Evolutionary conservation across 92 coral and sea anemone species (phyloP).

Genomic region (Epizoanthus ramosus): DNA sequence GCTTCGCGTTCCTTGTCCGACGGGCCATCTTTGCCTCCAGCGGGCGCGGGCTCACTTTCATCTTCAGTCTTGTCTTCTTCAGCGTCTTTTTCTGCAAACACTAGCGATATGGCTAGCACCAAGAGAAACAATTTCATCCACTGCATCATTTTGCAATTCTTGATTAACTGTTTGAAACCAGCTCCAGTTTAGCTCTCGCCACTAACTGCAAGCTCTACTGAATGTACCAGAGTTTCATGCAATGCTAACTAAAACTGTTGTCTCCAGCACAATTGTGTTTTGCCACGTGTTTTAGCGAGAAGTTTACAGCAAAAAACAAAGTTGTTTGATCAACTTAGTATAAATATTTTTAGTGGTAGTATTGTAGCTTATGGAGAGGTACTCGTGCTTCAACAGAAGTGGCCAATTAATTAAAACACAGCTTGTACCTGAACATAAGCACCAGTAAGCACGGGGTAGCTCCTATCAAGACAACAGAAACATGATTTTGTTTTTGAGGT

Average conservation of each 20-base stretch:
- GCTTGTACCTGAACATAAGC: background rate
- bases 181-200: too few relatives aligned
- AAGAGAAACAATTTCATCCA: slow-evolving; percentile 9
- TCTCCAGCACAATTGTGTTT: background rate
- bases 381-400: background rate
- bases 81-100: slow-evolving; percentile 17
- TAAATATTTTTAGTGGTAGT: background rate
- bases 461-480: background rate
- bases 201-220: too few relatives aligned
- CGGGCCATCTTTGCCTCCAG: slow-evolving; percentile 20
- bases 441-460: slow-evolving; percentile 16
- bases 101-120: slow-evolving; percentile 17
- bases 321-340: slow-evolving; percentile 2
- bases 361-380: background rate
- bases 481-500: too few relatives aligned
- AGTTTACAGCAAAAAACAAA: slow-evolving; percentile 12
- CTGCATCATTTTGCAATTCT: slow-evolving; percentile 7
- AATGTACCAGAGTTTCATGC: too few relatives aligned
- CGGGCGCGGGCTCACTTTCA: slow-evolving; percentile 1
- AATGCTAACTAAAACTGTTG: slow-evolving; percentile 5
- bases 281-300: slow-evolving; percentile 30
- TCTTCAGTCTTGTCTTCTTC: slow-evolving; percentile 28
- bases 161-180: too few relatives aligned
- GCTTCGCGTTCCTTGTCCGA: slow-evolving; percentile 31
- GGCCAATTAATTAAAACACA: slow-evolving; percentile 22